These are phyloP conservation scores for Drosophila obscura DNA, from an alignment of 1,140 invertebrate species.

Conservation along the genomic window DNA sequence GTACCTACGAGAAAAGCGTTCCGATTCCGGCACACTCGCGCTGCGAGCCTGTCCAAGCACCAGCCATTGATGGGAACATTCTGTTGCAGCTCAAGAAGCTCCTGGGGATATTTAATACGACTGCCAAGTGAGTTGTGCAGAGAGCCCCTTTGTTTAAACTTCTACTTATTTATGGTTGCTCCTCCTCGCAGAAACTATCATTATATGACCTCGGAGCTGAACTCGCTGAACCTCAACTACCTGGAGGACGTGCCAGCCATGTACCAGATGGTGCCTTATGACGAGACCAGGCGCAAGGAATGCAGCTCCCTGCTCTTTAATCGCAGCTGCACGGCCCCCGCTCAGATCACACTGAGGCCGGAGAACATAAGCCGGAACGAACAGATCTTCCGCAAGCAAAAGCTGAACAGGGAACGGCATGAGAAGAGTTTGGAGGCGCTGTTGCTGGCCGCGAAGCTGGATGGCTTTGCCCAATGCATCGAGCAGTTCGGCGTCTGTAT, in stretches of 20 bases:
- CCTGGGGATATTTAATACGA: slow-evolving; percentile 56
- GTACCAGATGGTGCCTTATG: slow-evolving; percentile 85
- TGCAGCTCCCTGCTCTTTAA: slow-evolving; percentile 72
- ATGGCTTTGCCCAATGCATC: slow-evolving; percentile 62
- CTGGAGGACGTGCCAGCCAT: slow-evolving; percentile 87
- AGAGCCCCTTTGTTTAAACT: background rate
- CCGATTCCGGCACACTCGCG: slow-evolving; percentile 59
- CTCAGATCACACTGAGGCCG: slow-evolving; percentile 46
- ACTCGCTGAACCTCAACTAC: slow-evolving; percentile 88
- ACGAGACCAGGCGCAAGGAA: slow-evolving; percentile 50
- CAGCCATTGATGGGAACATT: slow-evolving; percentile 32
- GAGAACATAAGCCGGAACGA: slow-evolving; percentile 65
- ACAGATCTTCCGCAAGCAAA: slow-evolving; percentile 79
- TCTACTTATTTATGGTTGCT: background rate
- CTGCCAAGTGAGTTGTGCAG: slow-evolving; percentile 60
- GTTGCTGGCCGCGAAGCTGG: slow-evolving; percentile 63
- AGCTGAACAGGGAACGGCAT: slow-evolving; percentile 62
- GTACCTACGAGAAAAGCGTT: slow-evolving; percentile 87
- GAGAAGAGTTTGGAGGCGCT: slow-evolving; percentile 72
- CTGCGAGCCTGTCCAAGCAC: slow-evolving; percentile 22
- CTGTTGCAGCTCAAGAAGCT: slow-evolving; percentile 46
- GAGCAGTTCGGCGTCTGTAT: slow-evolving; percentile 49
- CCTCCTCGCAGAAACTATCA: slow-evolving; percentile 74
- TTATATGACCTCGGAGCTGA: slow-evolving; percentile 87
- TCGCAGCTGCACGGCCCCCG: slow-evolving; percentile 57